These are phyloP conservation scores for Thumatha senex DNA, from an alignment of 2,888 invertebrate species.

Conservation along the genomic window DNA sequence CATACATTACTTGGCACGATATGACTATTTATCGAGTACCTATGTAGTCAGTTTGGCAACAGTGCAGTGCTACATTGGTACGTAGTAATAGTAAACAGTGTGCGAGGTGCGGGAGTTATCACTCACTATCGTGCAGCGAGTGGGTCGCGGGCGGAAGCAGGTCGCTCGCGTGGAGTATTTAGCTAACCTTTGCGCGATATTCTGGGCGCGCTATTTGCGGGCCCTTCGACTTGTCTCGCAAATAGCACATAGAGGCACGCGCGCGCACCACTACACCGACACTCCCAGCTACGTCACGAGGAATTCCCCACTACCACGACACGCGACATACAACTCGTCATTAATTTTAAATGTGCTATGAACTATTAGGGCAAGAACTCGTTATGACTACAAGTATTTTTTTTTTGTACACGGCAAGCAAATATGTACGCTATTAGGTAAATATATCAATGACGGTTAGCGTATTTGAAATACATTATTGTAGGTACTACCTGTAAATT, in stretches of 20 bases:
- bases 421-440: too few species aligned
- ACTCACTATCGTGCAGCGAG: not conserved
- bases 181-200: constrained; percentile 65
- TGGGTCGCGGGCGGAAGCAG: constrained; percentile 4
- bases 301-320: not conserved
- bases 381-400: too few species aligned
- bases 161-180: constrained; percentile 36
- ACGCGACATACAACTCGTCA: not conserved
- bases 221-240: constrained; percentile 36
- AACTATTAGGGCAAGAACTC: too few species aligned
- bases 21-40: not conserved
- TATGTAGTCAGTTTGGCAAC: not conserved
- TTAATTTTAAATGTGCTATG: not conserved
- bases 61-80: too few species aligned
- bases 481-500: too few species aligned
- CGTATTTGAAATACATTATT: too few species aligned
- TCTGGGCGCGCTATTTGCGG: constrained; percentile 62
- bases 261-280: constrained; percentile 4
- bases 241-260: constrained; percentile 41
- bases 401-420: too few species aligned
- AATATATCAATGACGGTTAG: too few species aligned
- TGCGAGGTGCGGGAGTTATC: not conserved
- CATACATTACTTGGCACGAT: not conserved
- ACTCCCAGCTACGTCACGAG: constrained; percentile 7
- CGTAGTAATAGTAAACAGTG: not conserved